Evolutionary conservation across 2,113 vertebrate species (phyloP).

Genomic region (Eolophus roseicapilla): DNA sequence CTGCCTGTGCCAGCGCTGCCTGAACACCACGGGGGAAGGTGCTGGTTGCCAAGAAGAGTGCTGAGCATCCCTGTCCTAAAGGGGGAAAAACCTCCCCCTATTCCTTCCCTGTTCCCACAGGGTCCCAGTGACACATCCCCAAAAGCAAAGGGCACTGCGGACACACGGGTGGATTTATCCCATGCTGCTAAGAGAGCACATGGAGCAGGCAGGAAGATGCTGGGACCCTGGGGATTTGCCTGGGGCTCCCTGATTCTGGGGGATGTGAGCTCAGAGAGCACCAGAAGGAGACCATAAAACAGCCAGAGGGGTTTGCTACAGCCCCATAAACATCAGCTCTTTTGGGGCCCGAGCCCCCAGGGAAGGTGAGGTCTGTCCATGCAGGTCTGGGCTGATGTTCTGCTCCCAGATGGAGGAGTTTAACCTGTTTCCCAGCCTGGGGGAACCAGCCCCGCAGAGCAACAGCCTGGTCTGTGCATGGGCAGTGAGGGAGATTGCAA

Average conservation of each 20-base stretch:
- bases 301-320: neutral
- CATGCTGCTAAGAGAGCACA: fast-evolving
- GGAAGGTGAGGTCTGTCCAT: neutral
- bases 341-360: fast-evolving
- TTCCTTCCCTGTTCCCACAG: neutral
- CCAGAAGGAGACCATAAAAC: neutral
- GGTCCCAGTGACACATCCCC: neutral
- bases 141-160: neutral
- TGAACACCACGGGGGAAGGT: fast-evolving
- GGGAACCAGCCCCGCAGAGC: neutral
- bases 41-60: fast-evolving
- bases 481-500: too few relatives aligned
- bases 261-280: neutral
- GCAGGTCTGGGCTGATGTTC: neutral
- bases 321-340: neutral
- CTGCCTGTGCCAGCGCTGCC: neutral
- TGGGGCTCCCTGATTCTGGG: neutral
- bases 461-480: neutral
- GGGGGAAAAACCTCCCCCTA: fast-evolving
- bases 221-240: neutral
- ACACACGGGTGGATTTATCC: neutral
- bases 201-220: neutral
- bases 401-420: neutral
- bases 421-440: neutral
- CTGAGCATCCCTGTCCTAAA: neutral